Conservation (phyloP, 1,140 invertebrate genomes). For the Archivesica marissinica region DNA sequence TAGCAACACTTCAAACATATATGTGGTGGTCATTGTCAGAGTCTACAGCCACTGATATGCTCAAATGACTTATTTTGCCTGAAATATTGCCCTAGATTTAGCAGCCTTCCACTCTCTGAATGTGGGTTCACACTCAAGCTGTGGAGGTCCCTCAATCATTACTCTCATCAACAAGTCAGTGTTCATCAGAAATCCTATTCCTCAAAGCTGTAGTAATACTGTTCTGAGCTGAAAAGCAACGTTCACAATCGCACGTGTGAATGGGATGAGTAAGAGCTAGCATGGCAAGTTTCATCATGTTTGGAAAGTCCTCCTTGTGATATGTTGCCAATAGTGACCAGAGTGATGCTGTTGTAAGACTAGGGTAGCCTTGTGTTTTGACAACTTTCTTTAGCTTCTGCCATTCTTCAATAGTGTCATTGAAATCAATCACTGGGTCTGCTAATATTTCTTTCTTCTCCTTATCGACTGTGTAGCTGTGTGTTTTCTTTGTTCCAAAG, state of each 20-base stretch:
- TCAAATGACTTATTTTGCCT: no score
- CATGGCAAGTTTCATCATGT: slow-evolving; percentile 30
- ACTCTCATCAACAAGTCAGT: slow-evolving; percentile 19
- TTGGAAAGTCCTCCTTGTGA: slow-evolving; percentile 37
- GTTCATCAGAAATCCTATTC: slow-evolving; percentile 10
- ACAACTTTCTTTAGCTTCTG: slow-evolving; percentile 11
- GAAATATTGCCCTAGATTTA: not conserved
- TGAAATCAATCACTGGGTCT: not conserved
- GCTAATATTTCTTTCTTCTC: not conserved
- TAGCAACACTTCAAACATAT: no score
- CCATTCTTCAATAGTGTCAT: not conserved
- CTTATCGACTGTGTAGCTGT: not conserved
- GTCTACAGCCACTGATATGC: no score
- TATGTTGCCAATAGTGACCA: slow-evolving; percentile 29
- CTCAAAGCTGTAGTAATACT: slow-evolving; percentile 17
- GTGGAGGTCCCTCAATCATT: not conserved
- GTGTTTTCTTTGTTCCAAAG: not conserved
- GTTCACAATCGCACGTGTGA: slow-evolving; percentile 40
- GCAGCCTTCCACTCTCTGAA: not conserved
- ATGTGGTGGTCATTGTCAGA: no score
- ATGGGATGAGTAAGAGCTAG: slow-evolving; percentile 22
- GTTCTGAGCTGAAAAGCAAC: slow-evolving; percentile 16
- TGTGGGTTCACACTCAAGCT: slow-evolving; percentile 21
- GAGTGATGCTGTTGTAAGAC: not conserved
- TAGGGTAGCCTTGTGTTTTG: slow-evolving; percentile 12